Conservation (phyloP, 2,113 vertebrate species). For the Carassius carassius region DNA sequence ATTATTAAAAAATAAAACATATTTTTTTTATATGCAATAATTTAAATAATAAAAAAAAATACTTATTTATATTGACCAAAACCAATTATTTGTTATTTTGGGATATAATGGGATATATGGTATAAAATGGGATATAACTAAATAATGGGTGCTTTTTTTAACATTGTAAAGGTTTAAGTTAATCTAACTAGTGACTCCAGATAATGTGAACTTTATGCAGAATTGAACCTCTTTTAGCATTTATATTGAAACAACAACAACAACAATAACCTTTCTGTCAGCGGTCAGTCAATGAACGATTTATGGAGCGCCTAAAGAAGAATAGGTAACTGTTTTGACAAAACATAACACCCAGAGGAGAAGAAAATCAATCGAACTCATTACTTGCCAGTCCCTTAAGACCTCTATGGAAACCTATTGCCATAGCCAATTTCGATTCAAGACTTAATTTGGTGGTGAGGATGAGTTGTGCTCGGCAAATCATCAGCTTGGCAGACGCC, state of each 20-base stretch:
- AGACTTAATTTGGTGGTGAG: constrained; percentile 41
- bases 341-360: constrained; percentile 37
- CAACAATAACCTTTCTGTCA: constrained; percentile 38
- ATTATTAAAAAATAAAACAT: too few species aligned
- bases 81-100: background rate
- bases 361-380: constrained; percentile 55
- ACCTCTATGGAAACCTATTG: constrained; percentile 16
- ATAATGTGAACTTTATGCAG: background rate
- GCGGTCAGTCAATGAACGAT: constrained; percentile 42
- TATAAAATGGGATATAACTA: background rate
- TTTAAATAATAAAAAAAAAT: too few species aligned
- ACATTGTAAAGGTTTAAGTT: background rate
- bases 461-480: constrained; percentile 12
- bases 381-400: constrained; percentile 49
- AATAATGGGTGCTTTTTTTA: background rate
- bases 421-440: constrained; percentile 36
- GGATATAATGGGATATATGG: background rate
- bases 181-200: background rate
- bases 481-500: constrained; percentile 27
- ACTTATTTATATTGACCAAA: too few species aligned
- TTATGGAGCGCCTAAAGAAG: constrained; percentile 21
- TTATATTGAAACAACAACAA: constrained; percentile 23
- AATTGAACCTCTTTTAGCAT: background rate
- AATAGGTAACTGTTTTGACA: constrained; percentile 52
- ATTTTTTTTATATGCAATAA: too few species aligned